Percentiles rank a stretch among this genome's conserved stretches.
Evolutionary conservation across 2,888 invertebrate species (phyloP).

Genomic region (Dysmachus trigonus): DNA sequence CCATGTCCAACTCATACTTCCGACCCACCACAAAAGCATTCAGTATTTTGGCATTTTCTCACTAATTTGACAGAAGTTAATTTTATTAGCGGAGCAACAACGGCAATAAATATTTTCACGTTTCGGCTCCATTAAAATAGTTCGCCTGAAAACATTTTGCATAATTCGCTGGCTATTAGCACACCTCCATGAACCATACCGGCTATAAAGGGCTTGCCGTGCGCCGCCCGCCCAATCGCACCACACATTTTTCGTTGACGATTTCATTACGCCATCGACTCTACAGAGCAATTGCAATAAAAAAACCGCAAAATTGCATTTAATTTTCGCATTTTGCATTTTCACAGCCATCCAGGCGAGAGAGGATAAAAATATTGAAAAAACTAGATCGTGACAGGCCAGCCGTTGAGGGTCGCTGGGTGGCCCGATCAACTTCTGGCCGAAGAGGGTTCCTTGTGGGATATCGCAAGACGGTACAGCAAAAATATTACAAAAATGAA

Average conservation of each 20-base stretch:
- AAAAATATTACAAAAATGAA: neutral
- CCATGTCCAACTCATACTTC: neutral
- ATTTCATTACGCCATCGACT: conserved; percentile 21
- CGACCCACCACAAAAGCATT: neutral
- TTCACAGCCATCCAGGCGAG: conserved; percentile 2
- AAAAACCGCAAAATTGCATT: conserved; percentile 33
- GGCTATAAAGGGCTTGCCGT: neutral
- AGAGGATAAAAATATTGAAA: neutral
- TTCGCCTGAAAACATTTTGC: neutral
- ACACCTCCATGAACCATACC: neutral
- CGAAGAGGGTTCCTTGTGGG: neutral
- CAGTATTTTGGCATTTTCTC: neutral
- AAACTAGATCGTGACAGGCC: conserved; percentile 6
- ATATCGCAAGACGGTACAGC: neutral
- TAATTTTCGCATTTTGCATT: conserved; percentile 30
- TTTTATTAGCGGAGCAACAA: neutral
- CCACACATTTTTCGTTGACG: conserved; percentile 1
- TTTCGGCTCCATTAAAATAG: neutral
- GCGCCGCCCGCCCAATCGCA: neutral
- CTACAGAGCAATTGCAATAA: neutral
- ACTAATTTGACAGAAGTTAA: neutral
- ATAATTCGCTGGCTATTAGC: conserved; percentile 7
- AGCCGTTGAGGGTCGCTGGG: neutral
- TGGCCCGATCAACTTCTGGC: neutral
- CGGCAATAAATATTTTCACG: neutral